phyloP scores from a whole-genome alignment of 1,140 invertebrate species.

The Neodiprion pinetum region DNA sequence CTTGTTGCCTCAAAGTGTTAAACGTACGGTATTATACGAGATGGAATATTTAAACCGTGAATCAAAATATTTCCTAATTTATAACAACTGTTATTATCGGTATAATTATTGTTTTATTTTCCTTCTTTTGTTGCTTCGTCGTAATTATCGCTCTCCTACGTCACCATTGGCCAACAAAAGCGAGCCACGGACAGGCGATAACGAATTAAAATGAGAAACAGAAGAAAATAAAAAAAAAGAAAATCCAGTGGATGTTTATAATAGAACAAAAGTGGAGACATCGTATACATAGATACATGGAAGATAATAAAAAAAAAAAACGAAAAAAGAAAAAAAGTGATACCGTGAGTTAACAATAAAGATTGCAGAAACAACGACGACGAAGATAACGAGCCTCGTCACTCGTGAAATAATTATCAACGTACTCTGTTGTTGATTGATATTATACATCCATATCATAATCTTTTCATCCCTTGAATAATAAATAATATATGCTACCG shows the following conservation, averaged over 20 bases:
- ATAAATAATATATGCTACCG: background rate
- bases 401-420: too few relatives aligned
- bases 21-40: too few relatives aligned
- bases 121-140: background rate
- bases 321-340: background rate
- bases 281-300: background rate
- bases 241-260: too few relatives aligned
- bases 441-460: background rate
- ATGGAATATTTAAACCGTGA: too few relatives aligned
- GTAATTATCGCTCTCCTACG: background rate
- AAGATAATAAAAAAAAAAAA: background rate
- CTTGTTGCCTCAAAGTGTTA: too few relatives aligned
- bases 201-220: background rate
- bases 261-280: too few relatives aligned
- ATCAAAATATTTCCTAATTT: too few relatives aligned
- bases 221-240: too few relatives aligned
- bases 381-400: too few relatives aligned
- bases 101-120: background rate
- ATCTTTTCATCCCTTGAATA: background rate
- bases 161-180: background rate
- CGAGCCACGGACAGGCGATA: background rate
- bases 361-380: background rate
- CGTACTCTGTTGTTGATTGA: background rate
- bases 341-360: background rate
- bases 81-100: too few relatives aligned